Evolutionary conservation across 2,888 invertebrate species (phyloP), one percentile per base, ranked within the genome.

Genomic region (Stratiomys singularior): DNA sequence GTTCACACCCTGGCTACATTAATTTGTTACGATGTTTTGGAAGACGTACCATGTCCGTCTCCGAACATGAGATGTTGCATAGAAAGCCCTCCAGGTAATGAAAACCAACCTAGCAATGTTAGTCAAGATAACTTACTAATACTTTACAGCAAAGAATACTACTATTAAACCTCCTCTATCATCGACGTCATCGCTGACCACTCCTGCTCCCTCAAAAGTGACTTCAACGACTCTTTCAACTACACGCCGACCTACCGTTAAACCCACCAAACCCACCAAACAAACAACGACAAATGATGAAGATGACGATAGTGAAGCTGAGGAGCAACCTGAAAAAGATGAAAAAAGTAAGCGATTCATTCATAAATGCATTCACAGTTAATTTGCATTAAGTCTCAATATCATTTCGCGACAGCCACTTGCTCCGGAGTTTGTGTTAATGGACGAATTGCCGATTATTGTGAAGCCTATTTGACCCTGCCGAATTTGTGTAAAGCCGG

Each of bases 381-480:
- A 30, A 25, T 63, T 28, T 28, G 30, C 13, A 13, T 13, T 37
- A 66, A 23, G 27, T 3, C 28, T 66, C 37, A n/a, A 28, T 66
- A 13, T 66, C 60, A 25, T 27, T 60, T 47, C 25, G 13, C 37
- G 9, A 4, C 80, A 81, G 85, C 84, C 69, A 82, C 83, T 37
- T 96, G 96, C 82, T 92, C 93, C 0, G 96, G 96, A 2, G 93
- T 95, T 7, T 96, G 96, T 84, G 94, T 96, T 77, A 92, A 93
- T 25, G 92, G 94, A 74, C 89, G 93, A 27, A 92, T 96, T 79
- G 92, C 95, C 0, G 92, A 93, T 83, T 96, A 96, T 85, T 96
- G 96, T 85, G 95, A 96, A 83, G 95, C 95, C 0, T 94, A 95
- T 82, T 88, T 96, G 71, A 92, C 92, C 71, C 90, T 92, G 1